These are phyloP conservation scores for Embiotoca jacksoni DNA, from an alignment of 2,113 vertebrate genomes.

Conservation along the genomic window DNA sequence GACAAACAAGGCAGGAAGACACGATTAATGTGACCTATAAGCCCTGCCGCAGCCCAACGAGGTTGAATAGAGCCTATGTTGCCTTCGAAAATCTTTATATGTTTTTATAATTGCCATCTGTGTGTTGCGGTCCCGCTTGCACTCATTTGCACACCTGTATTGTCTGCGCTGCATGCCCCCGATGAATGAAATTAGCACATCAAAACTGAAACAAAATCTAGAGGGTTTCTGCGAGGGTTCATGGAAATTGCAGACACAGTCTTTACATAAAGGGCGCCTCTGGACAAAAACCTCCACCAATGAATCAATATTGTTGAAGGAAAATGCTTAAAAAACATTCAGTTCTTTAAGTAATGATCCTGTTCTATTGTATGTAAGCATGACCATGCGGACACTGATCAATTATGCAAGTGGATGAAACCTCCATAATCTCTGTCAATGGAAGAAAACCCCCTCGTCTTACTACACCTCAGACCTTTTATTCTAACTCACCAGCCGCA, in stretches of 20 bases:
- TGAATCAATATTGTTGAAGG: slow-evolving; percentile 2
- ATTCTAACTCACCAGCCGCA: slow-evolving; percentile 68
- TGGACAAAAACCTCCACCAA: slow-evolving; percentile 35
- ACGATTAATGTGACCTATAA: slow-evolving; percentile 5
- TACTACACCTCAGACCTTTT: slow-evolving; percentile 35
- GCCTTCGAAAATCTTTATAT: slow-evolving; percentile 25
- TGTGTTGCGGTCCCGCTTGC: slow-evolving; percentile 32
- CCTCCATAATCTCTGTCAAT: slow-evolving; percentile 46
- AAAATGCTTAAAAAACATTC: background rate
- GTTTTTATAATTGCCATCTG: slow-evolving; percentile 47
- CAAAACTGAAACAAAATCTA: slow-evolving; percentile 62
- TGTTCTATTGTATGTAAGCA: slow-evolving; percentile 51
- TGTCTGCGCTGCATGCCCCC: slow-evolving; percentile 28
- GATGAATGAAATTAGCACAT: slow-evolving; percentile 81
- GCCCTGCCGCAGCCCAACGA: background rate
- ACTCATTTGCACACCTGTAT: slow-evolving; percentile 61
- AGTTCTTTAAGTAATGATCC: slow-evolving; percentile 25
- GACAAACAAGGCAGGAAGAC: background rate
- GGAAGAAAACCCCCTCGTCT: slow-evolving; percentile 19
- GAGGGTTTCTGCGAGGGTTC: slow-evolving; percentile 23
- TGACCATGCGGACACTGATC: slow-evolving; percentile 28
- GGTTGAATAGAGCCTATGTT: slow-evolving; percentile 21
- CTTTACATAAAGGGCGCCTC: slow-evolving; percentile 36
- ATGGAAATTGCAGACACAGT: slow-evolving; percentile 34
- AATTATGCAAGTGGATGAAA: slow-evolving; percentile 38